A percentile compares a stretch with the other conserved stretches of the same genome.
Evolutionary conservation across 2,113 vertebrate species (phyloP).

Genomic region (Girardinichthys multiradiatus): DNA sequence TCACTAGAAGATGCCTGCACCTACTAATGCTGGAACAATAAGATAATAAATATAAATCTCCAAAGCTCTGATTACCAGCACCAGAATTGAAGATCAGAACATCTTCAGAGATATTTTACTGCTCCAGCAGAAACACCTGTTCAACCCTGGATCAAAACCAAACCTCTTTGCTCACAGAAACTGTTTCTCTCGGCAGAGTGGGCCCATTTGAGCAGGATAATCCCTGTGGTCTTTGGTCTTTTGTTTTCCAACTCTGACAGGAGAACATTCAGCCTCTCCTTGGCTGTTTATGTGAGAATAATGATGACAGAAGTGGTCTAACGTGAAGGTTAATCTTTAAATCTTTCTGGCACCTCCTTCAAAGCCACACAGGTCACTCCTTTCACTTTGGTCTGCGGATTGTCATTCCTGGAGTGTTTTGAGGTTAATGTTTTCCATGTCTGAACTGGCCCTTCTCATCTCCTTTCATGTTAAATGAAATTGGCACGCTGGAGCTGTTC

Average conservation of each 20-base stretch:
- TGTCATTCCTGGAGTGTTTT: not conserved
- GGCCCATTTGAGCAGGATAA: not conserved
- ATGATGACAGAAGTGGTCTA: not conserved
- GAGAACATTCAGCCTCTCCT: not conserved
- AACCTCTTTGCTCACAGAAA: not conserved
- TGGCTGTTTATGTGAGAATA: not conserved
- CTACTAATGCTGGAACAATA: not conserved
- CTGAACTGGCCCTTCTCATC: slow-evolving; percentile 18
- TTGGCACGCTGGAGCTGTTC: not conserved
- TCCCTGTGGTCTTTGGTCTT: not conserved
- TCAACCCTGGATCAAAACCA: not conserved
- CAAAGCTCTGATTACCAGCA: not conserved
- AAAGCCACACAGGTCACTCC: not conserved
- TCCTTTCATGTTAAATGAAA: not conserved
- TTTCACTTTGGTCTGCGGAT: not conserved
- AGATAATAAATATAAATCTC: not conserved
- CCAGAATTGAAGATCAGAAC: not conserved
- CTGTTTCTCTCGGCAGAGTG: not conserved
- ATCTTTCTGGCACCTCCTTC: not conserved
- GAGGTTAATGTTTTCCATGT: slow-evolving; percentile 26
- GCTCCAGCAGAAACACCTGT: not conserved
- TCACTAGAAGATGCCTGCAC: not conserved
- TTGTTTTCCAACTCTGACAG: not conserved
- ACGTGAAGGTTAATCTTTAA: slow-evolving; percentile 10
- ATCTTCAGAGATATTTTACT: not conserved